Evolutionary conservation across 2,888 invertebrate genomes (phyloP), one percentile per base, ranked within the genome.

Genomic region (Lydus trimaculatus): DNA sequence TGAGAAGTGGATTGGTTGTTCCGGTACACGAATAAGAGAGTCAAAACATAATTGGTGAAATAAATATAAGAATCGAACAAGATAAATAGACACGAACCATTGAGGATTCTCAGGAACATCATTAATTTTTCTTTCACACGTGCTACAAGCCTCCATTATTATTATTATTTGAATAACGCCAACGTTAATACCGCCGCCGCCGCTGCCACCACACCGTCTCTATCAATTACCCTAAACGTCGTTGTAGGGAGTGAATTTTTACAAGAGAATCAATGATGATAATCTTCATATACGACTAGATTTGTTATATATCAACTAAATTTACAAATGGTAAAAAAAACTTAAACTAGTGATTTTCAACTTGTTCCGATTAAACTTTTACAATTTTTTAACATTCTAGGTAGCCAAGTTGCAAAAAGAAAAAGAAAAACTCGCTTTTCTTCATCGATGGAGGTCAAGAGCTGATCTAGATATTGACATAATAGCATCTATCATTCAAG

Each of bases 41-140:
- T 15, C 56, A 31, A 59, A 61, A 65, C 61, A 67, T 67, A 68
- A 68, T 68, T 68, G 68, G 68, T 39, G 63, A 58, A 33, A 39
- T 58, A 20, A 52, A 43, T 56, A 23, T 20, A 48, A 20, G 43
- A 48, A 20, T 20, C 48, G 48, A 48, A 48, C 11, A 20, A 48
- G 20, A 48, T 48, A 48, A 20, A 20, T 20, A 20, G 48, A 48
- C 48, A 48, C 48, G 48, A n/a, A 31, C 64, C 68, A 68, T 68
- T 61, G 58, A 61, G 31, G 67, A 63, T 63, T 63, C 67, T 63
- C 70, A 63, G 65, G 73, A 72, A 75, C 75, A 69, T 74, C 76
- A 75, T 76, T 76, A 77, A 77, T 77, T 76, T 77, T 76, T 77
- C 73, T 73, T 75, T 68, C 73, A 73, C 77, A 74, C 75, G 74